phyloP scores from a whole-genome alignment of 2,113 vertebrate species.

The Dipodomys merriami region DNA sequence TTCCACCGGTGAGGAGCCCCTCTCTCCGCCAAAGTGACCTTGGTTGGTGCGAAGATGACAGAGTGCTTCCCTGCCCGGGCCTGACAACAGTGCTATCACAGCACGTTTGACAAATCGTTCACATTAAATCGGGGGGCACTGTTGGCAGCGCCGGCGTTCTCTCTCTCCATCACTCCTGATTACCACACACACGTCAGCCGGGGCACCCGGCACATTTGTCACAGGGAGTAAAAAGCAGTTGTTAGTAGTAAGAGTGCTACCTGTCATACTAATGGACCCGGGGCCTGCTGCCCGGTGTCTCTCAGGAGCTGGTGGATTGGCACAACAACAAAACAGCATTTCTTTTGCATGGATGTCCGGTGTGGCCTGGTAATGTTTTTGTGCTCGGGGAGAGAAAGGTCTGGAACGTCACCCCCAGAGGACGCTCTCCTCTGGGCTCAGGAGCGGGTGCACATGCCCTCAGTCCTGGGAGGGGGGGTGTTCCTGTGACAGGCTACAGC shows the following conservation, averaged over 20 bases:
- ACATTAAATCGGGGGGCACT: slow-evolving; percentile 90
- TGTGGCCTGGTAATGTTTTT: slow-evolving; percentile 71
- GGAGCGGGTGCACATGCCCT: too few species aligned
- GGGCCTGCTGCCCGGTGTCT: slow-evolving; percentile 78
- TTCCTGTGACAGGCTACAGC: too few species aligned
- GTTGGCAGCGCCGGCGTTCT: slow-evolving; percentile 87
- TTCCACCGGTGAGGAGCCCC: slow-evolving; percentile 81
- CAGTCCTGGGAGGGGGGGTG: too few species aligned
- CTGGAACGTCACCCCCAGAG: neutral
- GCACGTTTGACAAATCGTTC: slow-evolving; percentile 90
- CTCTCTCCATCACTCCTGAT: slow-evolving; percentile 94
- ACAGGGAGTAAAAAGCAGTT: slow-evolving; percentile 91
- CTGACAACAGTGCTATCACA: slow-evolving; percentile 89
- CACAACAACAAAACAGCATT: slow-evolving; percentile 75
- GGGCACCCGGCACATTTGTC: slow-evolving; percentile 90
- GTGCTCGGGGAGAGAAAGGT: neutral
- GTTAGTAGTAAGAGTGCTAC: slow-evolving; percentile 87
- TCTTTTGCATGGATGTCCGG: slow-evolving; percentile 61
- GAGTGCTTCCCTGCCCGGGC: slow-evolving; percentile 84
- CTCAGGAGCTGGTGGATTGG: slow-evolving; percentile 75
- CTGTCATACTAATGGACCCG: slow-evolving; percentile 89
- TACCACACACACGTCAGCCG: slow-evolving; percentile 90
- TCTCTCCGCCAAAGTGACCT: slow-evolving; percentile 91
- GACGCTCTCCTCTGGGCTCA: neutral
- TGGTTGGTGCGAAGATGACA: slow-evolving; percentile 90